Conservation (phyloP, 2,797 vertebrate genomes). For the Champsocephalus esox region DNA sequence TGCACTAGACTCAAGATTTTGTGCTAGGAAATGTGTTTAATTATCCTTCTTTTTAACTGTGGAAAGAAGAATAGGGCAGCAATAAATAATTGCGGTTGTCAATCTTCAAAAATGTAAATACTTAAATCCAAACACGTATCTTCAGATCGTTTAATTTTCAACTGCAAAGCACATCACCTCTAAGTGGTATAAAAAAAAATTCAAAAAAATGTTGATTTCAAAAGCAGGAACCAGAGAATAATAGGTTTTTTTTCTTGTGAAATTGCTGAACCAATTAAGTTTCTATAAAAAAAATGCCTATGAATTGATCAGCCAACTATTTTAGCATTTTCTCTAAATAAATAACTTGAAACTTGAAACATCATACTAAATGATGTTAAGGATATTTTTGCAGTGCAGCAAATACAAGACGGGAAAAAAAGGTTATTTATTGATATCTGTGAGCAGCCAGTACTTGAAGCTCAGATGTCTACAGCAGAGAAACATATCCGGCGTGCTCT, state of each 20-base stretch:
- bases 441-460: conserved; percentile 1
- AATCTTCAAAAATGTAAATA: conserved; percentile 2
- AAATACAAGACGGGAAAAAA: conserved; percentile 4
- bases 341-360: too few species aligned
- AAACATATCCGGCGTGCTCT: not conserved
- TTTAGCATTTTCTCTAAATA: not conserved
- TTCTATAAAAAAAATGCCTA: too few species aligned
- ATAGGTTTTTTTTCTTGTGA: not conserved
- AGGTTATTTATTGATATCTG: conserved; percentile 18
- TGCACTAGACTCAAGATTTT: not conserved
- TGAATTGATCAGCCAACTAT: not conserved
- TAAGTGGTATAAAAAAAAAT: not conserved
- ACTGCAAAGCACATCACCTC: not conserved
- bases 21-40: conserved; percentile 7
- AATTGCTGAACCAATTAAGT: too few species aligned
- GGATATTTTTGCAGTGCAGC: not conserved
- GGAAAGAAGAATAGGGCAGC: not conserved
- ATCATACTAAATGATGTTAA: not conserved
- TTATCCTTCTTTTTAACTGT: not conserved
- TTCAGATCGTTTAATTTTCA: not conserved
- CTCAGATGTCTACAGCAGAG: not conserved
- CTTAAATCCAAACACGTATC: not conserved
- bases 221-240: not conserved
- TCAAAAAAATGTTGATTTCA: not conserved
- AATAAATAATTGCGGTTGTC: not conserved